Evolutionary conservation across 2,113 vertebrate species (phyloP), one percentile per base, ranked within the genome.

Genomic region (Hepsetus odoe): DNA sequence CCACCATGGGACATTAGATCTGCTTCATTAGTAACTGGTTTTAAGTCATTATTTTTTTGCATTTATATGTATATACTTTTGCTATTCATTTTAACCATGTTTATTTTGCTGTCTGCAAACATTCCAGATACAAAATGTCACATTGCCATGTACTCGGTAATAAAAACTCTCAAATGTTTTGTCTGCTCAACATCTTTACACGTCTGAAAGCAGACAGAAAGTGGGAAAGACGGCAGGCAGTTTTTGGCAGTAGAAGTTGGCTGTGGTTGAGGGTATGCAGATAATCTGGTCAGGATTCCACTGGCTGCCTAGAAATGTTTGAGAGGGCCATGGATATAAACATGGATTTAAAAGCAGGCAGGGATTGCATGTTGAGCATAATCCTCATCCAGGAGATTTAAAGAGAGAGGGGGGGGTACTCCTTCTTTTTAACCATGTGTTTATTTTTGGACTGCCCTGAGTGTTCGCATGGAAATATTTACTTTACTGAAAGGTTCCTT

Each of bases 331-430:
- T 62, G 83, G 55, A 83, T 74, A 72, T 77, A 86, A 74, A 82
- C 33, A 72, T 20, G 71, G 73, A 85, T 87, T 83, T 71, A 70
- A 59, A 79, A 74, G 49, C 65, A 44, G 33, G 59, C 32, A 18
- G 72, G 70, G 65, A 84, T 80, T 85, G 72, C 49, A 69, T 68
- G 46, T 44, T 71, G 59, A 38, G 70, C 75, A 80, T 83, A 80
- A 84, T 86, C 82, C 53, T 22, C 64, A 42, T 16, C 5, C 24
- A 59, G 44, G 72, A 3, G 33, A 18, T 49, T 49, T 49, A 18
- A 49, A 49, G 5, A 1, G 44, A 5, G 44, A 14, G 1, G 14
- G 44, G 46, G 18, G 46, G 46, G 46, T 38, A 12, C 62, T 68
- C 16, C 30, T 79, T 40, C 38, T 64, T 75, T 69, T 53, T 16